Base-by-base conservation (phyloP, 1,140 invertebrate genomes). In the Pteromalus puparum region DNA sequence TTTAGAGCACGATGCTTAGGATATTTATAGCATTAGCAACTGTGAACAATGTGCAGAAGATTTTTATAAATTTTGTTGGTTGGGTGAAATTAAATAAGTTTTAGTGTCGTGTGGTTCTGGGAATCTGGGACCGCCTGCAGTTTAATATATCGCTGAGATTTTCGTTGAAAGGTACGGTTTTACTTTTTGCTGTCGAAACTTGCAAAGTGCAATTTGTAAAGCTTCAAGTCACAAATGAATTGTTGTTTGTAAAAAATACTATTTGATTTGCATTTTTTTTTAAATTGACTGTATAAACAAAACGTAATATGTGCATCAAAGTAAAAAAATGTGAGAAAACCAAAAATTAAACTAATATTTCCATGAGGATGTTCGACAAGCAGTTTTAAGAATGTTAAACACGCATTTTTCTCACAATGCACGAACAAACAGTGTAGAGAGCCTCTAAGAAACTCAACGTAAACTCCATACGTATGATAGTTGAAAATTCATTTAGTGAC, bases 401-500 rank as follows among this genome's bases (percentile, higher is more conserved):
- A 75, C 38, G 72, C 21, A 67, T 12, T 12, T 73, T 76, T 68
- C 5, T 82, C 24, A 76, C 34, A 76, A 82, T 82, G 34, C 61
- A 82, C 70, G 53, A 76, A 68, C 73, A 82, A 24, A 76, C 24
- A 68, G 53, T 76, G 48, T 24, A 46, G 12, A 79, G 28, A 79
- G 73, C 53, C 15, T 75, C 72, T 78, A 72, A 61, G 70, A 79
- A 84, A 74, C 46, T 38, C n/a, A 34, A 65, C 13, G 48, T 67
- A 80, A 73, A 78, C 4, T 77, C 21, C 48, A 77, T n/a, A 61
- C 18, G 18, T 7, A 61, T 61, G 7, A 73, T 38, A 73, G 48
- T 76, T 76, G 24, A 46, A 65, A 67, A 68, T 76, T 76, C 21
- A 78, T 70, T 83, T 82, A 68, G 42, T 65, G 30, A 65, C 46